Percentiles rank a stretch among this genome's conserved stretches.
Evolutionary conservation across 2,888 invertebrate species (phyloP).

Genomic region (Drosophila histrio): DNA sequence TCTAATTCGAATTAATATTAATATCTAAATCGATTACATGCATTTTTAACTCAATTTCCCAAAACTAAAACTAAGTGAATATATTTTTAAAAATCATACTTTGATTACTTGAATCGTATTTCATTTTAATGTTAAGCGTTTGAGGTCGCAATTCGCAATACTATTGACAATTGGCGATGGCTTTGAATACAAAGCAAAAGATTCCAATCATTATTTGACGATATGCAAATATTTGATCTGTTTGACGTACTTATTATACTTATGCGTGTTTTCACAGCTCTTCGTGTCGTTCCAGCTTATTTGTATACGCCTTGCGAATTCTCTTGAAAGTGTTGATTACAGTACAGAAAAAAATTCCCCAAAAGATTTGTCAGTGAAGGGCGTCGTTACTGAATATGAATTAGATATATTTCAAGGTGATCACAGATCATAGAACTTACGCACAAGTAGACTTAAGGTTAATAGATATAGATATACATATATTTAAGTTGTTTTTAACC

Average conservation of each 20-base stretch:
- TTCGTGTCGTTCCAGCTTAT: constrained; percentile 12
- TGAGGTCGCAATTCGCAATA: neutral
- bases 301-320: constrained; percentile 39
- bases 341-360: neutral
- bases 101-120: neutral
- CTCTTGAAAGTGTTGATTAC: constrained; percentile 23
- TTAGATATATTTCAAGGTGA: neutral
- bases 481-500: too few species aligned
- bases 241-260: constrained; percentile 44
- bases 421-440: neutral
- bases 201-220: constrained; percentile 32
- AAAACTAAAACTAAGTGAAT: neutral
- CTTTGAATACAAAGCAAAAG: constrained; percentile 27
- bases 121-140: neutral
- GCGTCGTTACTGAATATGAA: neutral
- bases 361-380: constrained; percentile 12
- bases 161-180: constrained; percentile 10
- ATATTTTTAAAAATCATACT: neutral
- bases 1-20: neutral
- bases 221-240: constrained; percentile 59
- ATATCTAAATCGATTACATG: neutral
- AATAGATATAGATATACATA: too few species aligned
- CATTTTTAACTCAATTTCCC: neutral
- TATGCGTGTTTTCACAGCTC: constrained; percentile 12
- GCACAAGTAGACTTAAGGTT: too few species aligned